Percentiles rank a stretch among this genome's conserved stretches.
phyloP scores from a whole-genome alignment of 2,113 vertebrate species.

The Mustela lutreola region DNA sequence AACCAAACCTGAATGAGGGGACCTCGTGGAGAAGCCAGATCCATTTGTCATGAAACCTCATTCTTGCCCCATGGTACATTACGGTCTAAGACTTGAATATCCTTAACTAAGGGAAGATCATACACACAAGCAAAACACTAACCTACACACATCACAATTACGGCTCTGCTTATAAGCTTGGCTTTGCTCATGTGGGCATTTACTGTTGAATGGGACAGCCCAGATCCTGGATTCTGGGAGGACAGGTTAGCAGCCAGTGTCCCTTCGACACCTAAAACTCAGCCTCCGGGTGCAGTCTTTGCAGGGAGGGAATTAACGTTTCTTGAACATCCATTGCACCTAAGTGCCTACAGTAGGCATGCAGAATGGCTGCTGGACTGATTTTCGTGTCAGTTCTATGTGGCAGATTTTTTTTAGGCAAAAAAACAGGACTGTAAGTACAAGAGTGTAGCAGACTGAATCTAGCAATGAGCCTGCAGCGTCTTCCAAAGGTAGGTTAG shows the following conservation, averaged over 20 bases:
- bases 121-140: not conserved
- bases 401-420: not conserved
- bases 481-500: not conserved
- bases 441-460: rapidly evolving
- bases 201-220: not conserved
- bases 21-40: not conserved
- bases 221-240: not conserved
- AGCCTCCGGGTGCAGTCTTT: not conserved
- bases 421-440: not conserved
- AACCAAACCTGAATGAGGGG: not conserved
- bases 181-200: not conserved
- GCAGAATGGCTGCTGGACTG: too few species aligned
- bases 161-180: not conserved
- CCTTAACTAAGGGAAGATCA: not conserved
- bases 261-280: not conserved
- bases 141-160: rapidly evolving
- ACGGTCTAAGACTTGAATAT: not conserved
- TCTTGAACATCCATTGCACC: rapidly evolving
- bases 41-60: not conserved
- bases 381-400: rapidly evolving
- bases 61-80: not conserved
- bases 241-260: not conserved
- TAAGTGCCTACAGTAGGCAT: too few species aligned
- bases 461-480: rapidly evolving
- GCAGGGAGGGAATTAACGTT: not conserved